Conservation (phyloP, 2,797 vertebrate genomes). For the Urosaurus nigricauda region DNA sequence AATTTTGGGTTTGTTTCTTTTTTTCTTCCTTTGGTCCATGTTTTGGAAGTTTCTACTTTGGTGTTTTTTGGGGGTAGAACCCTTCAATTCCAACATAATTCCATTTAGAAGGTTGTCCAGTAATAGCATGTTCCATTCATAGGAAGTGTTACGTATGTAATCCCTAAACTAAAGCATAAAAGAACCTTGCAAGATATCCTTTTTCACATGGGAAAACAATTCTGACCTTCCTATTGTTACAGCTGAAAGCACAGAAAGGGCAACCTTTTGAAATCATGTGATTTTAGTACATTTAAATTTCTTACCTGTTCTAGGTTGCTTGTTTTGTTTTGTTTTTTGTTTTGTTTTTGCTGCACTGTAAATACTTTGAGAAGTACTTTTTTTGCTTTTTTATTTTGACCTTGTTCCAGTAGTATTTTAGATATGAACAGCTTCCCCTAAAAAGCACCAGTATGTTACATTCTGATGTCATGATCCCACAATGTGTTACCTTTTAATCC, state of each 20-base stretch:
- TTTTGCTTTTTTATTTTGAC: constrained; percentile 71
- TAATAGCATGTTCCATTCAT: constrained; percentile 70
- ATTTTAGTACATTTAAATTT: constrained; percentile 74
- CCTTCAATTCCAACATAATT: constrained; percentile 76
- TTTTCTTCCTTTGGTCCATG: constrained; percentile 78
- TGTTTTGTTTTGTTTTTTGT: constrained; percentile 65
- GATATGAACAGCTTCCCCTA: constrained; percentile 79
- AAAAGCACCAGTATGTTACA: constrained; percentile 83
- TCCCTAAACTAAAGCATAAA: constrained; percentile 59
- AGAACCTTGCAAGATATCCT: constrained; percentile 67
- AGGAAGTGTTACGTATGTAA: constrained; percentile 74
- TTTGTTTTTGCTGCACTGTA: constrained; percentile 82
- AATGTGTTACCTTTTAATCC: constrained; percentile 83
- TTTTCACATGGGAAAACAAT: constrained; percentile 62
- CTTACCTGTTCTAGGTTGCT: constrained; percentile 67
- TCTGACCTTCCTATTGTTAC: constrained; percentile 74
- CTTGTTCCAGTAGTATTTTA: constrained; percentile 79
- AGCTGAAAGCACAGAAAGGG: constrained; percentile 83
- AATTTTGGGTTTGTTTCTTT: too few species aligned
- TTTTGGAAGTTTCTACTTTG: constrained; percentile 80
- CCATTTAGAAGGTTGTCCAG: constrained; percentile 80
- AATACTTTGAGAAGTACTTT: constrained; percentile 82
- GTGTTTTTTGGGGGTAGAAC: constrained; percentile 80
- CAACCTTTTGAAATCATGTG: constrained; percentile 80
- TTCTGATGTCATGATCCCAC: constrained; percentile 82